These are phyloP conservation scores for Acronicta leporina DNA, from an alignment of 2,888 invertebrate genomes.

Conservation along the genomic window DNA sequence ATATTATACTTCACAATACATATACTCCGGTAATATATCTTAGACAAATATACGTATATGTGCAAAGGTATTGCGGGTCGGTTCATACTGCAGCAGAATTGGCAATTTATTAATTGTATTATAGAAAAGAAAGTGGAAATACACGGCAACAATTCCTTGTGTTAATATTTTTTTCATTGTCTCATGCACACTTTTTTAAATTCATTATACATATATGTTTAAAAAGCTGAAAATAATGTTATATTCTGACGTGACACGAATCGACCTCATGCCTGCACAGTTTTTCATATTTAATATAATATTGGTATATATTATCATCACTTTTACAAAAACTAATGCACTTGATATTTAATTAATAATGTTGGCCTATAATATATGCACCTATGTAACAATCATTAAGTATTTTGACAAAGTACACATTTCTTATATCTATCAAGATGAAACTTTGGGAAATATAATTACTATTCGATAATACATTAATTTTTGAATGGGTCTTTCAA, in stretches of 20 bases:
- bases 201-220: too few species aligned
- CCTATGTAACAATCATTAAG: constrained; percentile 56
- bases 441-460: too few species aligned
- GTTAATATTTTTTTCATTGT: too few species aligned
- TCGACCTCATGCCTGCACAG: constrained; percentile 22
- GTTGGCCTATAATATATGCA: constrained; percentile 50
- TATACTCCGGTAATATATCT: constrained; percentile 52
- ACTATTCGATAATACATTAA: too few species aligned
- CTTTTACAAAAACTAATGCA: constrained; percentile 52
- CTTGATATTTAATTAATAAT: constrained; percentile 46
- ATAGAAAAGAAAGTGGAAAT: too few species aligned
- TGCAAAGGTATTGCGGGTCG: constrained; percentile 49
- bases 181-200: too few species aligned
- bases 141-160: too few species aligned
- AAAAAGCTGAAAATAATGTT: too few species aligned
- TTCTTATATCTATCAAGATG: constrained; percentile 36
- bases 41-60: constrained; percentile 53
- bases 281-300: constrained; percentile 41
- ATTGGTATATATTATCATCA: constrained; percentile 45
- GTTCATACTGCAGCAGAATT: constrained; percentile 12
- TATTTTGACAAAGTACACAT: constrained; percentile 24
- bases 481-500: too few species aligned
- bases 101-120: too few species aligned
- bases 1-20: constrained; percentile 54
- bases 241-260: constrained; percentile 16